Evolutionary conservation across 2,797 vertebrate genomes (phyloP).

Genomic region (Myotis pilosus): DNA sequence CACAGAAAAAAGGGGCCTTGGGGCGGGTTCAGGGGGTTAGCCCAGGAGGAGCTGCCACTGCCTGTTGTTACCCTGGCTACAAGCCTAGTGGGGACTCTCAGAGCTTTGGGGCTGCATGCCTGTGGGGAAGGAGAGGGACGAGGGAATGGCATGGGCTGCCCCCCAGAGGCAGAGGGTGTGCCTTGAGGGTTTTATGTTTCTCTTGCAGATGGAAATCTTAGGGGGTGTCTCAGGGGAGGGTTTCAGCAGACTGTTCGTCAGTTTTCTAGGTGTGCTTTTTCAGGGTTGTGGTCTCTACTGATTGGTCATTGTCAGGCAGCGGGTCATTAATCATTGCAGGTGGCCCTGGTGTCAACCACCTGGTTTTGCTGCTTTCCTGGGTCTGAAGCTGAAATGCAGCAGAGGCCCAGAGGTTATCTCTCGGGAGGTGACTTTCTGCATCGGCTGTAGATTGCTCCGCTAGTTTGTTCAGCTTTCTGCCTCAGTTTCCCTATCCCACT

Average conservation of each 20-base stretch:
- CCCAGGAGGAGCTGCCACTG: not conserved
- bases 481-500: not conserved
- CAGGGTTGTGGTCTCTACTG: not conserved
- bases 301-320: not conserved
- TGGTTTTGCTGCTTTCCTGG: too few relatives aligned
- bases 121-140: not conserved
- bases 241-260: not conserved
- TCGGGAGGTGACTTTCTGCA: not conserved
- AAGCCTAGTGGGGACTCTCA: not conserved
- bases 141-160: not conserved
- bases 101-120: not conserved
- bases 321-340: not conserved
- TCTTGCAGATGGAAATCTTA: not conserved
- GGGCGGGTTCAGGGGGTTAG: not conserved
- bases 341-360: not conserved
- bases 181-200: not conserved
- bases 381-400: too few relatives aligned
- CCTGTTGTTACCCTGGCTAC: not conserved
- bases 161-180: not conserved
- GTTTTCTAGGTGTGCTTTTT: not conserved
- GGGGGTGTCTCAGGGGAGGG: not conserved
- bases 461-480: not conserved
- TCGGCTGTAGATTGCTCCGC: not conserved
- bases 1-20: not conserved
- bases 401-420: not conserved